Base-by-base conservation (phyloP, 2,888 invertebrate genomes). In the Drosophila setosimentum region DNA sequence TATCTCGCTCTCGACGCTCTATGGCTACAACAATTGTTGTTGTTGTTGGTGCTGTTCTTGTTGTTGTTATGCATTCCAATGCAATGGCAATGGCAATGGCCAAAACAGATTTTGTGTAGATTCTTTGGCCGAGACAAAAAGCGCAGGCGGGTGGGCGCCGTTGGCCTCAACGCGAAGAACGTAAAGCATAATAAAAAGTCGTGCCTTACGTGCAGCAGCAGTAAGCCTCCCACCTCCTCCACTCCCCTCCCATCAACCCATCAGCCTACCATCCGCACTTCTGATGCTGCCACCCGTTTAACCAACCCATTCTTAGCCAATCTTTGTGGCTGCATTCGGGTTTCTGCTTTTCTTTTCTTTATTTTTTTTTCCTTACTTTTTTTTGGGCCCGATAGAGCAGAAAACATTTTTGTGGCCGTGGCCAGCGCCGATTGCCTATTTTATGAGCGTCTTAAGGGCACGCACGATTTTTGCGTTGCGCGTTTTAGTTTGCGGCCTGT, bases 361-460 rank as follows among this genome's bases (percentile, higher is more conserved):
- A 55, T 45, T 42, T 40, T 18, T 45, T 54, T 51, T 74, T 53
- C n/a, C 59, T 55, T 40, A 16, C 7, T 53, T 55, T 75, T 73
- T 76, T 75, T 77, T 51, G 77, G 63, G 65, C 67, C 74, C 79
- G 72, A 84, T 75, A 66, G 71, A 75, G 81, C 65, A 62, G 66
- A 78, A 72, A 82, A 73, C 76, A 75, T 84, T 87, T 85, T 85
- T 85, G 78, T 82, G 87, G 88, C 73, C 72, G 58, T 78, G 76
- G 78, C 58, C 76, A 73, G 80, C 81, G 73, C 82, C 72, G 85
- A 87, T 86, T 84, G 78, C 80, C 84, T 89, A 89, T 89, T 87
- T 87, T 87, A 87, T 85, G 89, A 89, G 89, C 88, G 86, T 88
- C 87, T 90, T 88, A 83, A 86, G 87, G 88, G 90, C 90, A 90